Percentiles rank a stretch among this genome's conserved stretches.
Conservation (phyloP, 1,140 invertebrate genomes). For the Panagrolaimus sp. region DNA sequence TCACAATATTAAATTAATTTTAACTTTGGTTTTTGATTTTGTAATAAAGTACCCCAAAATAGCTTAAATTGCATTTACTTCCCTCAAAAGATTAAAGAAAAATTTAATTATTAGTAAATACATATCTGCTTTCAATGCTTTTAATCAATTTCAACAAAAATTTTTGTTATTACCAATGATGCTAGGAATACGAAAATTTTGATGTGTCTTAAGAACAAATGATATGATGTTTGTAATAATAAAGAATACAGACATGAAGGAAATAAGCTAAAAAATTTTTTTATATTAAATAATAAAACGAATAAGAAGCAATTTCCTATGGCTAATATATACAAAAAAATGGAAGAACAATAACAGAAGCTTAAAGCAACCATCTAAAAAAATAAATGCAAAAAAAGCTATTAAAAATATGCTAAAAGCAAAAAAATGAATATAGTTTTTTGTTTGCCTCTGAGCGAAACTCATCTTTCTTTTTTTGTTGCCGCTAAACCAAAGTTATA, state of each 20-base stretch:
- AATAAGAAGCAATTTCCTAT: constrained; percentile 8
- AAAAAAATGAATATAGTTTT: not conserved
- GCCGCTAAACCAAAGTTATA: too few species aligned
- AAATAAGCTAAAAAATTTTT: constrained; percentile 79
- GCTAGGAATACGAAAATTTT: constrained; percentile 73
- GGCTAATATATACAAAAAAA: constrained; percentile 8
- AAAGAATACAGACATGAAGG: constrained; percentile 90
- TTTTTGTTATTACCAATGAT: constrained; percentile 61
- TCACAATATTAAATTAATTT: too few species aligned
- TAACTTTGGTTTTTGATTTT: too few species aligned
- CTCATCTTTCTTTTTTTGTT: too few species aligned
- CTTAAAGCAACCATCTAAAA: not conserved
- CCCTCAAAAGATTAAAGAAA: constrained; percentile 62
- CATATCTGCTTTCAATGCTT: not conserved
- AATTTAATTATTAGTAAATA: constrained; percentile 68
- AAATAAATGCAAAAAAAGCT: constrained; percentile 1
- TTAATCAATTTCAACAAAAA: constrained; percentile 1
- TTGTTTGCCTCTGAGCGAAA: too few species aligned
- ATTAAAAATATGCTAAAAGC: constrained; percentile 1
- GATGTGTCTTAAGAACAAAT: constrained; percentile 89
- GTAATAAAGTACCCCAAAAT: too few species aligned
- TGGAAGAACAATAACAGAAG: not conserved
- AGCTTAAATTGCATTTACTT: constrained; percentile 69
- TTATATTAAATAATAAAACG: constrained; percentile 15
- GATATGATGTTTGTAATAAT: constrained; percentile 95